Percentiles rank a stretch among this genome's conserved stretches.
phyloP scores from a whole-genome alignment of 2,888 invertebrate species.

The Achlya flavicornis region DNA sequence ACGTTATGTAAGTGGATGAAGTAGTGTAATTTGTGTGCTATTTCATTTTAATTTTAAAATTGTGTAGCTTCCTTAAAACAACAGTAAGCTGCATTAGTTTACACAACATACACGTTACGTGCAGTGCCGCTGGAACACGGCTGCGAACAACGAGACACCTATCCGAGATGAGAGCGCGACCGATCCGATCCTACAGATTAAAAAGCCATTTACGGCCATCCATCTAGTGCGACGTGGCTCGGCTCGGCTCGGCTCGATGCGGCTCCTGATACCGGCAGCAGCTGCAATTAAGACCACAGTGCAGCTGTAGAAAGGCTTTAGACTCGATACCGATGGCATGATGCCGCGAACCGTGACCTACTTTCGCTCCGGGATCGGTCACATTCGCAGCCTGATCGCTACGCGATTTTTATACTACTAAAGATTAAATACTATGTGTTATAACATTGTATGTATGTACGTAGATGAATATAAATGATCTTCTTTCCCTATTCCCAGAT shows the following conservation, averaged over 20 bases:
- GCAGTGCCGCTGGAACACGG: not conserved
- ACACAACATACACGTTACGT: not conserved
- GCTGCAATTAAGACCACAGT: slow-evolving; percentile 19
- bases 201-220: slow-evolving; percentile 38
- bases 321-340: not conserved
- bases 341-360: slow-evolving; percentile 4
- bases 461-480: too few relatives aligned
- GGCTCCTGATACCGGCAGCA: slow-evolving; percentile 11
- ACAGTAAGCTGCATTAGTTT: not conserved
- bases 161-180: not conserved
- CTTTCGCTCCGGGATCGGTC: not conserved
- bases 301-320: slow-evolving; percentile 6
- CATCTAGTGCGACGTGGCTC: slow-evolving; percentile 23
- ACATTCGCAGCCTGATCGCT: not conserved
- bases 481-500: too few relatives aligned
- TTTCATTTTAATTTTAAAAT: not conserved
- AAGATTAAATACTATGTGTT: too few relatives aligned
- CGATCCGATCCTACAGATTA: slow-evolving; percentile 31
- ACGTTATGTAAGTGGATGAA: not conserved
- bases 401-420: not conserved
- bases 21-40: not conserved
- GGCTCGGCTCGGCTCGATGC: not conserved
- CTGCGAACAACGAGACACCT: not conserved
- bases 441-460: too few relatives aligned
- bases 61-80: not conserved